Evolutionary conservation across 2,797 vertebrate species (phyloP).

Genomic region (Trachurus trachurus): DNA sequence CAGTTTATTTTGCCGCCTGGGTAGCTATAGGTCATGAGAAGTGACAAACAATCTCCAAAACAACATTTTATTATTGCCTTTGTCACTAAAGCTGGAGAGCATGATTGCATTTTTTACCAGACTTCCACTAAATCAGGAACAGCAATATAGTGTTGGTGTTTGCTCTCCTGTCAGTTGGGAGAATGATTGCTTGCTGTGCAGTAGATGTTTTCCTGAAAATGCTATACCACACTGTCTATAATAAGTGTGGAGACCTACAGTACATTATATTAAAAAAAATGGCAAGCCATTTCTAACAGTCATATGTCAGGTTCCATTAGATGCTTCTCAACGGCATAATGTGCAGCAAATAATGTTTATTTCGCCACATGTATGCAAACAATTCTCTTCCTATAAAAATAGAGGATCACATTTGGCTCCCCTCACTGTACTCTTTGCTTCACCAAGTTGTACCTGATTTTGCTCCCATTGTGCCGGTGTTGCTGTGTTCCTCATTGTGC

Average conservation of each 20-base stretch:
- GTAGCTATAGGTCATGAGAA: neutral
- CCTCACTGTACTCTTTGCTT: slow-evolving; percentile 22
- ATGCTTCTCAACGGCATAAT: neutral
- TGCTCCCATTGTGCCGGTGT: slow-evolving; percentile 52
- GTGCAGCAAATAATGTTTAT: neutral
- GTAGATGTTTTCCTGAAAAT: slow-evolving; percentile 31
- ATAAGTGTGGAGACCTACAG: neutral
- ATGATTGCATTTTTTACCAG: slow-evolving; percentile 38
- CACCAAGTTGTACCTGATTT: slow-evolving; percentile 30
- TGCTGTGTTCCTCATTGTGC: slow-evolving; percentile 63
- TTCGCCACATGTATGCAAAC: slow-evolving; percentile 29
- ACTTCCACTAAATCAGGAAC: slow-evolving; percentile 34
- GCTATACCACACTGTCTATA: neutral
- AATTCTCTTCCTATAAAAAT: slow-evolving; percentile 15
- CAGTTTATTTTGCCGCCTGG: slow-evolving; percentile 3
- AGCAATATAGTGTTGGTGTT: slow-evolving; percentile 36
- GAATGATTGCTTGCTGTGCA: slow-evolving; percentile 12
- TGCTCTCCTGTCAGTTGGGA: slow-evolving; percentile 36
- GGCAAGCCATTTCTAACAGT: slow-evolving; percentile 5
- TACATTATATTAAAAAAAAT: neutral
- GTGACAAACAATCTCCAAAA: slow-evolving; percentile 10
- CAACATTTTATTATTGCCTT: slow-evolving; percentile 49
- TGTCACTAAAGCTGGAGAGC: slow-evolving; percentile 29
- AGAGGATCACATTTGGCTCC: neutral
- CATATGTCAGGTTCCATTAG: neutral